Evolutionary conservation across 2,888 invertebrate genomes (phyloP), one percentile per base, ranked within the genome.

Genomic region (Phalera bucephala): DNA sequence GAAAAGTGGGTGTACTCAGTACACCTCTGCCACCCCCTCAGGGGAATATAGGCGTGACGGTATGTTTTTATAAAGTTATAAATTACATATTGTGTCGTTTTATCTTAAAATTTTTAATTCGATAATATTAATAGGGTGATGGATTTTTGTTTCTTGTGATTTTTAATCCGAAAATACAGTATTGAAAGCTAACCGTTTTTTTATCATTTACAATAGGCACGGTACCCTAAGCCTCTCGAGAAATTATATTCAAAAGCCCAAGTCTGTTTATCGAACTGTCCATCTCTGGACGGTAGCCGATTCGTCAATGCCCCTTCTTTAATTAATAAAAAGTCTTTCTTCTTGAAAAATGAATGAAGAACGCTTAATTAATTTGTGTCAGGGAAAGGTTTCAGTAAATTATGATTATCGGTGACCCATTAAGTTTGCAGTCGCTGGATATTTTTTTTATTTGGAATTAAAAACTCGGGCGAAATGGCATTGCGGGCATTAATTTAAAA

Each of bases 231-330:
- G 30, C 11, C 10, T n/a, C 34, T 33, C 40, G 40, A 40, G n/a
- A 55, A 58, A 55, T 47, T 58, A 55, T 58, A 58, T 55, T 55
- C 57, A 47, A 31, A 42, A 47, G 42, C 42, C 62, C 45, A 52
- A 60, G 40, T 46, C 40, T 45, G 57, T 64, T 79, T 87, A 87
- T 87, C 87, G 51, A 47, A 35, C 72, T 78, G 86, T 85, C 86
- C 72, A 88, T 86, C 86, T 80, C 35, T 56, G 62, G 73, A 66
- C 83, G 72, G 85, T 79, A 82, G 84, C 80, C 85, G 79, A 87
- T 89, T 87, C 86, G 85, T 89, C 87, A 89, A 86, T 85, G 83
- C 80, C 72, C 74, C 72, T 57, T 72, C 77, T 65, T 80, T 88
- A 87, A 88, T 89, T 86, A 88, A 88, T 87, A 87, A 87, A 86